Conservation (phyloP, 2,888 invertebrate genomes). For the Cryptus armator region DNA sequence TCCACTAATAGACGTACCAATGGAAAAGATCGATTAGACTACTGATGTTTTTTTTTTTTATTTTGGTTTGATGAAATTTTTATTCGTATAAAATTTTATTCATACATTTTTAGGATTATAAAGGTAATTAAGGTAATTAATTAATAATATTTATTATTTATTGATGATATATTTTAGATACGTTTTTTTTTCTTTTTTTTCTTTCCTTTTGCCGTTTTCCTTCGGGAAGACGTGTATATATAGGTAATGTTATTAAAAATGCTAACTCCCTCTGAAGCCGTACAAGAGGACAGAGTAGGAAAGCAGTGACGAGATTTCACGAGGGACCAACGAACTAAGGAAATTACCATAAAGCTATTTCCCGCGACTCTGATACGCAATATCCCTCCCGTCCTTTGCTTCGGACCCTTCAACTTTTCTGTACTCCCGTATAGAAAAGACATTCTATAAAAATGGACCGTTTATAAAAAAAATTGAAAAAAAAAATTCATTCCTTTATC, state of each 20-base stretch:
- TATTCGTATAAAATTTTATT: background rate
- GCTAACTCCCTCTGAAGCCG: background rate
- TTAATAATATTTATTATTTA: no score
- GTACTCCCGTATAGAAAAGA: background rate
- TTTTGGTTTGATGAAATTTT: background rate
- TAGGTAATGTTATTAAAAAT: no score
- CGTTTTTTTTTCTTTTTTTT: no score
- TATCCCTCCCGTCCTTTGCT: conserved; percentile 33
- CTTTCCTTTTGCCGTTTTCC: no score
- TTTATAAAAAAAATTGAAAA: background rate
- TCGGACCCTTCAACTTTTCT: conserved; percentile 9
- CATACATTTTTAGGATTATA: background rate
- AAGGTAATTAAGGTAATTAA: no score
- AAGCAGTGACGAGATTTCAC: conserved; percentile 59
- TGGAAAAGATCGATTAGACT: background rate
- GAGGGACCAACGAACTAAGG: conserved; percentile 53
- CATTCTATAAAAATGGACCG: background rate
- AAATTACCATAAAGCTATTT: conserved; percentile 70
- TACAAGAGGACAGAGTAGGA: conserved; percentile 49
- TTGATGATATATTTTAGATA: no score
- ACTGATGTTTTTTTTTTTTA: background rate
- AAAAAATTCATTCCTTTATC: no score
- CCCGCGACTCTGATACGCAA: conserved; percentile 59
- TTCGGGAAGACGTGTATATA: no score
- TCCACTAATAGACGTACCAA: no score